These are phyloP conservation scores for Xestoiulus laeticollis DNA, from an alignment of 2,888 invertebrate species.

Conservation along the genomic window DNA sequence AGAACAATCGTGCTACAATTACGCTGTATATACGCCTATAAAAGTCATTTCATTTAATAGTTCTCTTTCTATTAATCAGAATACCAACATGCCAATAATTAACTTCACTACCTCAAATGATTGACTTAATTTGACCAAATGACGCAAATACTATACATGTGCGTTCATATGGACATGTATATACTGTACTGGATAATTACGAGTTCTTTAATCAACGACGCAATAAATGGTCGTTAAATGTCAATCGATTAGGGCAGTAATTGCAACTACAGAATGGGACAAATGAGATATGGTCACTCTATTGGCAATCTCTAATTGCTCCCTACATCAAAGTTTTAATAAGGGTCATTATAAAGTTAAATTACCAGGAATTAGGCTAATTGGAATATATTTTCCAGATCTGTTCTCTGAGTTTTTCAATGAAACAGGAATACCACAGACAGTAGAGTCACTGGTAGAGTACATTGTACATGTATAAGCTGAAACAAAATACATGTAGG, in stretches of 20 bases:
- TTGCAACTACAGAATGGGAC: too few relatives aligned
- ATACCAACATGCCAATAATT: neutral
- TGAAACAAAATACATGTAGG: too few relatives aligned
- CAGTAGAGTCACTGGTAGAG: too few relatives aligned
- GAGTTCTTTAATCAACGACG: neutral
- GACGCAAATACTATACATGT: neutral
- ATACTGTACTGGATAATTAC: neutral
- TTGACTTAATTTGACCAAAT: constrained; percentile 7
- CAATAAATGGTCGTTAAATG: neutral
- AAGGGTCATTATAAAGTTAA: neutral
- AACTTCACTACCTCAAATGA: neutral
- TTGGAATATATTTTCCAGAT: neutral
- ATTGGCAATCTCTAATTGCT: neutral
- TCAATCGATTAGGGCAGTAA: neutral
- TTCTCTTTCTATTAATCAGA: neutral
- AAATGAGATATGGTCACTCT: neutral
- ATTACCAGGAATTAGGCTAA: neutral
- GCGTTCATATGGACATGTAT: neutral
- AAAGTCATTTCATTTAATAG: neutral
- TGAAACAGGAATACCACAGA: too few relatives aligned
- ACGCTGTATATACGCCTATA: too few relatives aligned
- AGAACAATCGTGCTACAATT: neutral
- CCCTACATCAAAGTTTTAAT: neutral
- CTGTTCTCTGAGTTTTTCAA: too few relatives aligned
- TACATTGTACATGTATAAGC: too few relatives aligned